Base-by-base conservation (phyloP, 1,140 invertebrate genomes). In the Oryctes rhinoceros region DNA sequence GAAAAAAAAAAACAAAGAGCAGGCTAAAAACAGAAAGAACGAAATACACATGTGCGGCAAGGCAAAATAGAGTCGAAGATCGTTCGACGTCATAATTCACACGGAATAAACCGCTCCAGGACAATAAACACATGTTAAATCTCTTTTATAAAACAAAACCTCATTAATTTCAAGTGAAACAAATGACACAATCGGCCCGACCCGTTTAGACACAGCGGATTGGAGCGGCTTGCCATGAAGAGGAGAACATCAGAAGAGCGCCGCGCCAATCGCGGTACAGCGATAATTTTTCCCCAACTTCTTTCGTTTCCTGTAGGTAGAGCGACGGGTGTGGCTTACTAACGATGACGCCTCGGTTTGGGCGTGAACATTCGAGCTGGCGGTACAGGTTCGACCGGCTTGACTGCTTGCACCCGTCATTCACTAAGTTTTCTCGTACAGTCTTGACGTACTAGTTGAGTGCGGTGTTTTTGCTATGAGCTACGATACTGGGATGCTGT, bases 111-210 rank as follows among this genome's bases (percentile, higher is more conserved):
- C 37, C 75, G 47, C 76, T 35, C 48, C 47, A 9, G 24, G 49
- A 86, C 85, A 87, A 86, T 86, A 86, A 87, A 84, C 83, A 87
- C 86, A 86, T 85, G 83, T 83, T 87, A 86, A 87, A 86, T 85
- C 85, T 84, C 78, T 80, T 82, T 78, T 81, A 82, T 84, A 86
- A 86, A 86, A 85, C 86, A 85, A 87, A 86, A 86, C 85, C 84
- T 82, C 84, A 86, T 87, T 86, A 85, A 86, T 86, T 79, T 79
- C 76, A 49, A 78, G 78, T 65, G 81, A 82, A 86, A 87, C 83
- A 86, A 85, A 86, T 86, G 84, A 84, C 83, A 84, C 76, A 49
- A 49, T 59, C 47, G 47, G 30, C 76, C 39, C 49, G 7, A 35
- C 47, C 30, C 65, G 65, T 48, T 35, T 35, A 35, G 65, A 30